Percentiles rank a stretch among this genome's conserved stretches.
Conservation (phyloP, 2,888 invertebrate genomes). For the Lasioglossum leucozonium region DNA sequence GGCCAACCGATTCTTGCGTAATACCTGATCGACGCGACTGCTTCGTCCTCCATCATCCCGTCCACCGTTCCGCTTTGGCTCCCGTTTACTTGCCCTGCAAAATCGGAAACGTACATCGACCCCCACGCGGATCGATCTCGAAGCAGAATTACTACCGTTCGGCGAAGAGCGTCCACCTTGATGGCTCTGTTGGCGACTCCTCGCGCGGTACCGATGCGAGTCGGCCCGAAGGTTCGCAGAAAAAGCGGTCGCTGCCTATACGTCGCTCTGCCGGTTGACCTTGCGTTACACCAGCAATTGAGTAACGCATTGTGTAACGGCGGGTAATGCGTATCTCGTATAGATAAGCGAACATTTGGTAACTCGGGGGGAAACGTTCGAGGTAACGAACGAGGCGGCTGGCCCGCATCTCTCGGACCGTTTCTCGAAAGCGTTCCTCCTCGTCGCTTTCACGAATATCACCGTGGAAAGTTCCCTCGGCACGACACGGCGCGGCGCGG, state of each 20-base stretch:
- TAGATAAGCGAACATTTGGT: conserved; percentile 11
- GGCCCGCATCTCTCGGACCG: background rate
- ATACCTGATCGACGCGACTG: conserved; percentile 52
- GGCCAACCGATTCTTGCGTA: conserved; percentile 73
- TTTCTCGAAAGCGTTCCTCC: background rate
- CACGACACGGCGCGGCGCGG: no score
- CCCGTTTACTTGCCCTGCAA: background rate
- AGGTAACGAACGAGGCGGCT: background rate
- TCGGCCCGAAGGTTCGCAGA: conserved; percentile 29
- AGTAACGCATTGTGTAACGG: conserved; percentile 56
- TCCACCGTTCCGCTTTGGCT: background rate
- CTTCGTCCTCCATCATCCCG: background rate
- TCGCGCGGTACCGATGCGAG: background rate
- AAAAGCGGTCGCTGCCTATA: conserved; percentile 52
- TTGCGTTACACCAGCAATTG: conserved; percentile 57
- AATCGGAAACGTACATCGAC: background rate
- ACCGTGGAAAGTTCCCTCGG: background rate
- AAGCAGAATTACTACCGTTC: background rate
- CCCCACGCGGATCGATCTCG: background rate
- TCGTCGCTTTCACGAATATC: background rate
- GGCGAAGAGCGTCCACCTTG: background rate
- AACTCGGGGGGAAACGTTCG: conserved; percentile 1
- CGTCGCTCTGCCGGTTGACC: conserved; percentile 36
- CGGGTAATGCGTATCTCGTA: conserved; percentile 16
- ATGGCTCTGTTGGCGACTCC: background rate